Evolutionary conservation across 2,888 invertebrate genomes (phyloP).

Genomic region (Yponomeuta evonymella): DNA sequence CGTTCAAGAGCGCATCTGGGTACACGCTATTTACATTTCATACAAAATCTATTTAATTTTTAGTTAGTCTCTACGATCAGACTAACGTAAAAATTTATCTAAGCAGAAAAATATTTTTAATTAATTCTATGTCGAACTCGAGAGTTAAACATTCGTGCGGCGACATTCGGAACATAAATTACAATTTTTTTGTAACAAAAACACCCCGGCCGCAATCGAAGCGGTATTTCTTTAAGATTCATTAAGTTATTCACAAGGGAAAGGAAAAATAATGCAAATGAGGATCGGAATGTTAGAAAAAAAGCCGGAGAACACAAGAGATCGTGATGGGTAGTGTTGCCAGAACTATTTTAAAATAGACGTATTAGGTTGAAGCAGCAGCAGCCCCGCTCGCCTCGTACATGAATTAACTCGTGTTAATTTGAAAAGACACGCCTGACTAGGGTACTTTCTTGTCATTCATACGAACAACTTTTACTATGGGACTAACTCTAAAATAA

Average conservation of each 20-base stretch:
- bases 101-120: neutral
- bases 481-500: no score
- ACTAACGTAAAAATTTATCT: no score
- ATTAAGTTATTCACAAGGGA: conserved; percentile 74
- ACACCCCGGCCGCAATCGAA: conserved; percentile 34
- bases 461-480: no score
- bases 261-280: conserved; percentile 69
- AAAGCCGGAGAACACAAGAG: conserved; percentile 67
- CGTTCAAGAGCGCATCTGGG: no score
- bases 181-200: conserved; percentile 26
- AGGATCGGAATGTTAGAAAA: conserved; percentile 63
- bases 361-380: no score
- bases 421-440: no score
- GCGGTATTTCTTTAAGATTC: conserved; percentile 64
- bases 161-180: conserved; percentile 20
- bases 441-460: no score
- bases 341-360: neutral
- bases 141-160: neutral
- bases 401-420: no score
- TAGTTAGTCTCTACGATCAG: no score
- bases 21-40: no score
- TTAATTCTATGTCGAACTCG: neutral
- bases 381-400: no score
- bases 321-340: conserved; percentile 48
- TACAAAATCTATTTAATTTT: no score